These are phyloP conservation scores for Drosophila buzzatii DNA, from an alignment of 2,888 invertebrate genomes.

Conservation along the genomic window DNA sequence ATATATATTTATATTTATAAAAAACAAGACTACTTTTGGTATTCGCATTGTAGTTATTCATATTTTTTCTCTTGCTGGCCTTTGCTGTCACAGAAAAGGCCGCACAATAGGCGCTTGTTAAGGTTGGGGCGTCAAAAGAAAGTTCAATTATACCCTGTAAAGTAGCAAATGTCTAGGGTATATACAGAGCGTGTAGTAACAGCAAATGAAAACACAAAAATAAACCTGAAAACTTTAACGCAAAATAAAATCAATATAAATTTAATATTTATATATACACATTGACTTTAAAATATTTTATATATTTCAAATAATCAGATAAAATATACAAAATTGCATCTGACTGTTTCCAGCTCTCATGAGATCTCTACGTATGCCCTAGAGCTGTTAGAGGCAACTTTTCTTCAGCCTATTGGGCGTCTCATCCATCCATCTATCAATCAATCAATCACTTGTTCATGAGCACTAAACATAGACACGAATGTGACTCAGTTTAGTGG, in stretches of 20 bases:
- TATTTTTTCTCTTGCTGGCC: conserved; percentile 43
- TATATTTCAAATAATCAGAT: too few species aligned
- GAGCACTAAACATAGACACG: conserved; percentile 38
- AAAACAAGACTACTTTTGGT: conserved; percentile 38
- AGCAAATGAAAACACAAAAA: too few species aligned
- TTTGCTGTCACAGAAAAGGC: conserved; percentile 49
- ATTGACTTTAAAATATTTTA: too few species aligned
- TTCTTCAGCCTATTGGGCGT: neutral
- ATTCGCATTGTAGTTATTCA: conserved; percentile 47
- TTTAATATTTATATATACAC: neutral
- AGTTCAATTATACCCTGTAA: conserved; percentile 43
- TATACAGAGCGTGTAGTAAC: neutral
- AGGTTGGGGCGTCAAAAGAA: conserved; percentile 49
- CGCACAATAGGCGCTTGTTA: conserved; percentile 44
- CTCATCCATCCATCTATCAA: conserved; percentile 9
- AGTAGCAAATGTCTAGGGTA: neutral
- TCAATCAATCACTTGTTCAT: conserved; percentile 20
- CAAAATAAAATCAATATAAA: neutral
- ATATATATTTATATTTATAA: neutral
- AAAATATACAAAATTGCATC: neutral
- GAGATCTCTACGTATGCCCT: neutral
- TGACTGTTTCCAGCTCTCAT: neutral
- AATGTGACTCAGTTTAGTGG: conserved; percentile 14
- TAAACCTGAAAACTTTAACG: neutral
- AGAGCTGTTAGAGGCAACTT: neutral